These are phyloP conservation scores for Anniella stebbinsi DNA, from an alignment of 2,797 vertebrate genomes.

Conservation along the genomic window DNA sequence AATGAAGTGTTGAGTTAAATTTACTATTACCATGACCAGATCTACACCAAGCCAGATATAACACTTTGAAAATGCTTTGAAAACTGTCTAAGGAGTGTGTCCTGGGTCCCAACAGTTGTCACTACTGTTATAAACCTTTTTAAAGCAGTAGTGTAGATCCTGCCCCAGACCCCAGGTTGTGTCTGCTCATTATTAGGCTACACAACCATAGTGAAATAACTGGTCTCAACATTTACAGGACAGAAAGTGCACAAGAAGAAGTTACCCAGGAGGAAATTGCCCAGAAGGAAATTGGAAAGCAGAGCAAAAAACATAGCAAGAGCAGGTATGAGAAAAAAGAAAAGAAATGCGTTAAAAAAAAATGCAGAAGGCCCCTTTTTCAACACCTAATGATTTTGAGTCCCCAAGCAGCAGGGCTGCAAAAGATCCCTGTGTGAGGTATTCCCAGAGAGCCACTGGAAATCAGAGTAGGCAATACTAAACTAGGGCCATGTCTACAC, in stretches of 20 bases:
- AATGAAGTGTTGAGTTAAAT: background rate
- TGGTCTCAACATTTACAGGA: constrained; percentile 49
- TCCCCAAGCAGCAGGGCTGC: background rate
- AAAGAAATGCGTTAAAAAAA: background rate
- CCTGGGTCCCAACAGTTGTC: no score
- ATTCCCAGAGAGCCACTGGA: no score
- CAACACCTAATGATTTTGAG: background rate
- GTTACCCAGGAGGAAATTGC: constrained; percentile 32
- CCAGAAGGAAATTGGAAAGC: constrained; percentile 40
- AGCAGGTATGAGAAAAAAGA: constrained; percentile 29
- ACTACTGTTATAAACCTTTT: no score
- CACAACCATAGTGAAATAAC: constrained; percentile 19
- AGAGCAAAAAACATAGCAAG: constrained; percentile 34
- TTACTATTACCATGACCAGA: background rate
- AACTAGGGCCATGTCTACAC: no score
- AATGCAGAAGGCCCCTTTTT: background rate
- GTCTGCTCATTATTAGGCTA: constrained; percentile 5
- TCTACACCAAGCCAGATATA: no score
- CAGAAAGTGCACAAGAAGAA: constrained; percentile 41
- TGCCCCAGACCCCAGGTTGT: constrained; percentile 1
- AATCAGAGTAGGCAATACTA: background rate
- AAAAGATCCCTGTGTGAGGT: background rate
- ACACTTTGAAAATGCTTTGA: no score
- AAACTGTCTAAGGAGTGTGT: no score
- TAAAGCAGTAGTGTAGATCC: no score